Percentiles rank a stretch among this genome's conserved stretches.
Evolutionary conservation across 2,113 vertebrate genomes (phyloP).

Genomic region (Macaca fascicularis): T2T-MFA8v1.1 NC_088381.1:33438501-33439000

Average conservation of each 20-base stretch:
- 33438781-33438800: slow-evolving; percentile 37
- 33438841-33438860: slow-evolving; percentile 50
- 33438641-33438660: slow-evolving; percentile 10
- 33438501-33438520: neutral
- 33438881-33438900: slow-evolving; percentile 32
- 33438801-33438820: slow-evolving; percentile 41
- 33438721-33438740: slow-evolving; percentile 38
- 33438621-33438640: neutral
- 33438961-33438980: neutral
- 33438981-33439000: neutral
- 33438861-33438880: slow-evolving; percentile 44
- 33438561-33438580: neutral
- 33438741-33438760: slow-evolving; percentile 45
- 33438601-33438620: neutral
- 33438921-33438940: neutral
- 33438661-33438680: slow-evolving; percentile 5
- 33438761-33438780: slow-evolving; percentile 33
- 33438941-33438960: neutral
- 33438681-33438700: slow-evolving; percentile 35
- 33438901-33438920: slow-evolving; percentile 29
- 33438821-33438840: slow-evolving; percentile 34
- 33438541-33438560: neutral
- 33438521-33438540: slow-evolving; percentile 20
- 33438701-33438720: neutral
- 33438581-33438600: slow-evolving; percentile 9